A percentile compares a stretch with the other conserved stretches of the same genome.
These are phyloP conservation scores for Falcunculus frontatus DNA, from an alignment of 2,113 vertebrate genomes.

Conservation along the genomic window DNA sequence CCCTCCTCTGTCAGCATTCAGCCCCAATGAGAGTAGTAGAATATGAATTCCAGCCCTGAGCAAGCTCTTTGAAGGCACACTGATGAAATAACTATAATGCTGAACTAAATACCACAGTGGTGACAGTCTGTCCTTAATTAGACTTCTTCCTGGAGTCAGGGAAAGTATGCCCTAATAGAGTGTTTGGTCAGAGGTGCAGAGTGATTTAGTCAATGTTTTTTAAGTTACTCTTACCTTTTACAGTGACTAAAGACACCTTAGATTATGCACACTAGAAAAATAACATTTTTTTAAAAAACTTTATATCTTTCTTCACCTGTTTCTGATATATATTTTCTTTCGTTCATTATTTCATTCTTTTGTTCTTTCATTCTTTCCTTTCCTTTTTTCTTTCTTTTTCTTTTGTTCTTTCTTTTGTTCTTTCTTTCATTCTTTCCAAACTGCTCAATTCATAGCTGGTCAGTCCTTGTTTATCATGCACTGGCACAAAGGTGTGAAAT, in stretches of 20 bases:
- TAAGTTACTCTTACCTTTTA: background rate
- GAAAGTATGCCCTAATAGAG: background rate
- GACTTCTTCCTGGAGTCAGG: background rate
- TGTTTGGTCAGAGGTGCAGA: background rate
- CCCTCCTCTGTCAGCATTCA: background rate
- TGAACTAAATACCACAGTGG: background rate
- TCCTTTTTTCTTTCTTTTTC: background rate
- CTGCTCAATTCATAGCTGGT: background rate
- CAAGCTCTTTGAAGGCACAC: background rate
- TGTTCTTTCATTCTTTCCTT: background rate
- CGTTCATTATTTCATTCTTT: too few species aligned
- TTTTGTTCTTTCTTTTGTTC: background rate
- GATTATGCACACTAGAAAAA: background rate
- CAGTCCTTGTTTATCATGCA: background rate
- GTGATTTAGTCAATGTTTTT: background rate
- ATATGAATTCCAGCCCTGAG: background rate
- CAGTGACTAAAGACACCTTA: background rate
- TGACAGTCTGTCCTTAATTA: background rate
- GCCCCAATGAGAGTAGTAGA: background rate
- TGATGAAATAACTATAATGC: background rate
- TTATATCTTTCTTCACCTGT: background rate
- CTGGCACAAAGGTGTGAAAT: background rate
- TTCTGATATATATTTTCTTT: background rate
- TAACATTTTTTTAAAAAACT: background rate
- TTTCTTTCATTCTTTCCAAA: background rate